Base-by-base conservation (phyloP, 2,888 invertebrate genomes). In the Euproctis similis region DNA sequence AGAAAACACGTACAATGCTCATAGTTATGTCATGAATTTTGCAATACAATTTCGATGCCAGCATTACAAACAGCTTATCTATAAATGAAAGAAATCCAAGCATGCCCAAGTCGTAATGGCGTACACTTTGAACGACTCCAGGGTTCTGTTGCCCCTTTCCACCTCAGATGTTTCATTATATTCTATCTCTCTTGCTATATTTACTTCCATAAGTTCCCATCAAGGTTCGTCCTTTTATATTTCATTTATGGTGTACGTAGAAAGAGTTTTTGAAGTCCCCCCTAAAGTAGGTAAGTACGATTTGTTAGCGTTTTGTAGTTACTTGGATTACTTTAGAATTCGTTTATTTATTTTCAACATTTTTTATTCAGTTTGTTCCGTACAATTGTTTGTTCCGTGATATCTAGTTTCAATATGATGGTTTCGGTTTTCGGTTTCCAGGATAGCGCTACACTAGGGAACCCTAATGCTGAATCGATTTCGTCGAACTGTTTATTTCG, bases 1-100 rank as follows among this genome's bases (percentile, higher is more conserved):
- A 17, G 1, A 2, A 17, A 17, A 4, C 17, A 17, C 17, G 8
- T 17, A n/a, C 17, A 17, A 17, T 8, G 17, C 29, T 39, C 33
- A 36, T 39, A n/a, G n/a, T n/a, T n/a, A n/a, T n/a, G n/a, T n/a
- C n/a, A 47, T 39, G 34, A 42, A 37, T 45, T 42, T 39, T 36
- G 34, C 39, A 48, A 48, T 42, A 45, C 42, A 42, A 36, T 46
- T 49, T 36, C 46, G 38, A 44, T 44, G 40, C 41, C 36, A 29
- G 38, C 47, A 46, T 50, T 47, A 46, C 47, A 47, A 53, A 43
- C 45, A 52, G 57, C 47, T 63, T 58, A 61, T 59, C 54, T 49
- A 44, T 51, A 55, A 52, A 36, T 48, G 42, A 40, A 41, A 49
- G 32, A 44, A 46, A 49, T 49, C 44, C 44, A 36, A 34, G 48